Evolutionary conservation across 2,888 invertebrate genomes (phyloP).

Genomic region (Nomada goodeniana): DNA sequence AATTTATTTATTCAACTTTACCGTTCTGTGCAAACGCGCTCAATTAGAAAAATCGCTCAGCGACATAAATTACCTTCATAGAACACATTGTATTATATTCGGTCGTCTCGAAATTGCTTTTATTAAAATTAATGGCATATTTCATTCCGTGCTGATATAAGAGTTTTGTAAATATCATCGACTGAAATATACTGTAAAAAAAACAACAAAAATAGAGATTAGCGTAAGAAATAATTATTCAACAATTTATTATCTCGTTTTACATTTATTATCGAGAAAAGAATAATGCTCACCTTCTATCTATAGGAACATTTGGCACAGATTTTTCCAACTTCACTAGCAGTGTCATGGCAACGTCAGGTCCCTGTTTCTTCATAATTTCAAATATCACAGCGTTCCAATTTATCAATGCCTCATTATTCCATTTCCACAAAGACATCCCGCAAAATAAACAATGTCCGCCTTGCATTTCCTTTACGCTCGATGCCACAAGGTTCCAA

Average conservation of each 20-base stretch:
- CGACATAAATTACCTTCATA: slow-evolving; percentile 72
- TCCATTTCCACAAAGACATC: slow-evolving; percentile 80
- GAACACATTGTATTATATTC: slow-evolving; percentile 80
- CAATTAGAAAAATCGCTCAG: too few relatives aligned
- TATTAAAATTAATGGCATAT: slow-evolving; percentile 74
- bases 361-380: slow-evolving; percentile 87
- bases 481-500: slow-evolving; percentile 86
- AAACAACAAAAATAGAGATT: not conserved
- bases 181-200: slow-evolving; percentile 78
- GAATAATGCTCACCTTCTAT: slow-evolving; percentile 84
- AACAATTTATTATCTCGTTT: not conserved
- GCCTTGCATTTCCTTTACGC: slow-evolving; percentile 86
- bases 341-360: slow-evolving; percentile 86
- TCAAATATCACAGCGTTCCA: slow-evolving; percentile 88
- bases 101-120: slow-evolving; percentile 63
- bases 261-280: not conserved
- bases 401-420: slow-evolving; percentile 85
- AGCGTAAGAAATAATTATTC: not conserved
- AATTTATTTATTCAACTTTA: not conserved
- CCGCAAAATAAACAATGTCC: slow-evolving; percentile 88
- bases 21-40: not conserved
- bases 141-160: slow-evolving; percentile 77
- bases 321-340: slow-evolving; percentile 86
- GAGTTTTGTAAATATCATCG: slow-evolving; percentile 81
- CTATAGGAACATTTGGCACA: slow-evolving; percentile 87